Evolutionary conservation across 2,888 invertebrate species (phyloP), one percentile per base, ranked within the genome.

Genomic region (Patella ulyssiponensis): DNA sequence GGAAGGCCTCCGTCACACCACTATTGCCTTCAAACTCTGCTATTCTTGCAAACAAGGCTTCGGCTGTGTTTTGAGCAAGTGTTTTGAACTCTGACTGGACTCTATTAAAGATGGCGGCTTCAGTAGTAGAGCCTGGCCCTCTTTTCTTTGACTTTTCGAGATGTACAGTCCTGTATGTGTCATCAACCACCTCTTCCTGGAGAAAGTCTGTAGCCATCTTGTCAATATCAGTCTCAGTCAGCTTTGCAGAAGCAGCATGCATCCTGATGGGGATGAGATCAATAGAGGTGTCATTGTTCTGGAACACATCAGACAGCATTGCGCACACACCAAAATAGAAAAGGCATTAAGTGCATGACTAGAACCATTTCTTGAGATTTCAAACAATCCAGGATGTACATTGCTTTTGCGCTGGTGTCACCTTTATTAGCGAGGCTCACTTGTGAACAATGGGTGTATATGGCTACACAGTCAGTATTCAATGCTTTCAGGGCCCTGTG

Each of bases 211-310:
- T 20, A 52, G 71, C 51, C 71, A 71, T 71, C 44, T 71, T 44
- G 71, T 71, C 71, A 71, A 51, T 17, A 53, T 71, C 51, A 20
- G 71, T 51, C 44, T 71, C 17, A 51, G 71, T 71, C 23, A 71
- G 71, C 52, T 71, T 71, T 12, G 52, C 71, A 71, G 23, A 71
- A 20, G 71, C 51, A 52, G 51, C 71, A 71, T 71, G 71, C 71
- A 71, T 51, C 23, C 52, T 27, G 20, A 71, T 27, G 20, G 71
- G 71, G 44, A 71, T 71, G n/a, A 71, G 15, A 17, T 71, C 71
- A 33, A 71, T 71, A 1, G 71, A 71, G 15, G 71, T 71, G 51
- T 71, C 71, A 71, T 71, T 71, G 71, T 71, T 53, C 51, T 71
- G 71, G 51, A 71, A 71, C 20, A 20, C 20, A 17, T 71, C 71